Evolutionary conservation across 2,888 invertebrate genomes (phyloP).

Genomic region (Brachypalpus laphriformis): DNA sequence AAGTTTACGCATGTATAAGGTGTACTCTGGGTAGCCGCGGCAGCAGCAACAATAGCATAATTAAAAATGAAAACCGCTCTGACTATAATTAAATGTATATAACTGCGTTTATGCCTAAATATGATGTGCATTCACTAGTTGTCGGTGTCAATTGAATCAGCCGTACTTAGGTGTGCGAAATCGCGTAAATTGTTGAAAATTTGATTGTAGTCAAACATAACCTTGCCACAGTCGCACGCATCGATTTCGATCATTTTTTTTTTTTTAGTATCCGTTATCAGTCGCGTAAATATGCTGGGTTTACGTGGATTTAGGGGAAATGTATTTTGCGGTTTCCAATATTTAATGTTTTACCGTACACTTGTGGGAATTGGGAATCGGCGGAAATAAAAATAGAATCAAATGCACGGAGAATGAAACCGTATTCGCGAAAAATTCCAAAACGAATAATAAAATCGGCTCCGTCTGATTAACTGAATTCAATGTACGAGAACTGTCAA

Average conservation of each 20-base stretch:
- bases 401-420: conserved; percentile 41
- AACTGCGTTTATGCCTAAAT: conserved; percentile 1
- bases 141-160: background rate
- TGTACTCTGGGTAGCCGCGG: conserved; percentile 23
- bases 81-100: conserved; percentile 2
- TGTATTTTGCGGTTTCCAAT: background rate
- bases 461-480: conserved; percentile 32
- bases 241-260: conserved; percentile 60
- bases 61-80: background rate
- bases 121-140: conserved; percentile 10
- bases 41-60: conserved; percentile 20
- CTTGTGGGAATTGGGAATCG: background rate
- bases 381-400: conserved; percentile 56
- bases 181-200: conserved; percentile 45
- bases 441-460: conserved; percentile 47
- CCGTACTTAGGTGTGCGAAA: conserved; percentile 29
- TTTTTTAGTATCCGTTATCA: conserved; percentile 48
- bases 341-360: conserved; percentile 21
- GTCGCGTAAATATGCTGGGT: conserved; percentile 15
- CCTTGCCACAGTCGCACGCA: conserved; percentile 64
- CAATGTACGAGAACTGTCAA: conserved; percentile 47
- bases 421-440: conserved; percentile 53
- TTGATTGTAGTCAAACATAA: conserved; percentile 70
- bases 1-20: conserved; percentile 24
- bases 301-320: background rate